Evolutionary conservation across 2,113 vertebrate species (phyloP).

Genomic region (Atractosteus spatula): DNA sequence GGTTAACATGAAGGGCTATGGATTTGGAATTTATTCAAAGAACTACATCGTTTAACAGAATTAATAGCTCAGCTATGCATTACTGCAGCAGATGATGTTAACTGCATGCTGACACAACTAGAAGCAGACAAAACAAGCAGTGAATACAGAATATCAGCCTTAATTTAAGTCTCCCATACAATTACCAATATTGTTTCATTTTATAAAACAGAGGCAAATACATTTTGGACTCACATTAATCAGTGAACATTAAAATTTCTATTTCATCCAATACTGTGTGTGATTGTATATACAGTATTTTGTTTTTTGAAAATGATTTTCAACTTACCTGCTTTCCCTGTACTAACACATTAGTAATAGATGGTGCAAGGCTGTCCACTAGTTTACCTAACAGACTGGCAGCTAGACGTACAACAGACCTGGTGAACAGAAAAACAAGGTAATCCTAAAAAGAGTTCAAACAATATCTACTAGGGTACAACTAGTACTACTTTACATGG

Average conservation of each 20-base stretch:
- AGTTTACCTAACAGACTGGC: slow-evolving; percentile 98
- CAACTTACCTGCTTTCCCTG: slow-evolving; percentile 99
- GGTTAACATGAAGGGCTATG: too few relatives aligned
- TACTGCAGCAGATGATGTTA: too few relatives aligned
- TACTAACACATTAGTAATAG: slow-evolving; percentile 99
- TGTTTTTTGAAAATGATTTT: slow-evolving; percentile 41
- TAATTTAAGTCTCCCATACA: too few relatives aligned
- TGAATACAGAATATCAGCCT: too few relatives aligned
- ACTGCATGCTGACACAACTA: too few relatives aligned
- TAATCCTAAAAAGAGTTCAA: slow-evolving; percentile 55
- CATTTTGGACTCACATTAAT: not conserved
- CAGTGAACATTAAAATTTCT: slow-evolving; percentile 66
- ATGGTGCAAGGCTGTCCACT: slow-evolving; percentile 99
- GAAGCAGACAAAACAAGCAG: too few relatives aligned
- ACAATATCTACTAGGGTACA: not conserved
- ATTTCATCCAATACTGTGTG: not conserved
- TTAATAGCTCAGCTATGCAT: too few relatives aligned
- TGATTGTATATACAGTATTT: slow-evolving; percentile 28
- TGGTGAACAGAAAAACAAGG: slow-evolving; percentile 80
- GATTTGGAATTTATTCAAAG: too few relatives aligned
- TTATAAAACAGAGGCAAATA: too few relatives aligned
- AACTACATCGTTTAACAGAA: too few relatives aligned
- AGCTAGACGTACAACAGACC: slow-evolving; percentile 95
- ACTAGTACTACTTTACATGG: too few relatives aligned
- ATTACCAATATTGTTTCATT: too few relatives aligned